phyloP scores from a whole-genome alignment of 2,888 invertebrate species.

The Orthonevra nobilis region DNA sequence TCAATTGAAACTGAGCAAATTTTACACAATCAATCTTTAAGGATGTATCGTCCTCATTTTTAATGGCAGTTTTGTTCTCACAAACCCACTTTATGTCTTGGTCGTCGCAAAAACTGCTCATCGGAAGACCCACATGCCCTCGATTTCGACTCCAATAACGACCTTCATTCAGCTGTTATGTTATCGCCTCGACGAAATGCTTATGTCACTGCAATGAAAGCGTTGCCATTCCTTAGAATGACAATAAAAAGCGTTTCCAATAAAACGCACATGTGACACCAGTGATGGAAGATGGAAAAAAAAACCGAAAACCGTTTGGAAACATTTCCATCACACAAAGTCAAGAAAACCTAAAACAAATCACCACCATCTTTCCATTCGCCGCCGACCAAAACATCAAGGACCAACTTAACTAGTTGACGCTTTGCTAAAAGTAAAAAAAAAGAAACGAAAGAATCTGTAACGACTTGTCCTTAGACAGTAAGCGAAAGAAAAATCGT shows the following conservation, averaged over 20 bases:
- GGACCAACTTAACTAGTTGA: constrained; percentile 43
- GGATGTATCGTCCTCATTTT: too few species aligned
- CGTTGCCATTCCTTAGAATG: constrained; percentile 6
- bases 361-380: constrained; percentile 6
- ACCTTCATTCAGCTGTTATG: too few species aligned
- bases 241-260: constrained; percentile 18
- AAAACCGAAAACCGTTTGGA: neutral
- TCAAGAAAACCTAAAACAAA: constrained; percentile 38
- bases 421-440: too few species aligned
- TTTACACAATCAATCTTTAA: too few species aligned
- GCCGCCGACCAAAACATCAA: constrained; percentile 1
- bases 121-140: too few species aligned
- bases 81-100: too few species aligned
- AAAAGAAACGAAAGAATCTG: too few species aligned
- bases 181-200: neutral
- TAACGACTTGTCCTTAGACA: constrained; percentile 9
- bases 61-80: too few species aligned
- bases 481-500: constrained; percentile 48
- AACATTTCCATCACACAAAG: constrained; percentile 36
- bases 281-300: neutral
- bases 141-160: too few species aligned
- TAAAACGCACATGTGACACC: constrained; percentile 34
- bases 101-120: too few species aligned
- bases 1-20: too few species aligned
- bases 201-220: constrained; percentile 16